Base-by-base conservation (phyloP, 2,888 invertebrate genomes). In the Hedya salicella region DNA sequence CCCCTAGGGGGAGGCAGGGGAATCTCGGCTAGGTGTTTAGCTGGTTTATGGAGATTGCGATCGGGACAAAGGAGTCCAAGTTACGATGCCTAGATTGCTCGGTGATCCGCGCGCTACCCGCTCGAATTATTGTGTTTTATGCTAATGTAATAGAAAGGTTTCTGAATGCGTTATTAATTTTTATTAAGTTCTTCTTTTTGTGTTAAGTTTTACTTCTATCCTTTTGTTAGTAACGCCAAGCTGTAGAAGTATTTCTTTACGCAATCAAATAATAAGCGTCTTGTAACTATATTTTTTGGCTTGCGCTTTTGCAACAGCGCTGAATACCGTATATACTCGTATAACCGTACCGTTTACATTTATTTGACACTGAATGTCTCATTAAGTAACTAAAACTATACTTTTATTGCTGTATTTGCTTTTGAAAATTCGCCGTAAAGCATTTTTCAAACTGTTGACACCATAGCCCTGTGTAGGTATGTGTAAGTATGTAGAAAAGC, bases 41-140 rank as follows among this genome's bases (percentile, higher is more conserved):
- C 89, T 87, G 89, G 87, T 89, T 90, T 91, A 91, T 89, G 89
- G 88, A 91, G 91, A 91, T 91, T 90, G 89, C 89, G 84, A 89
- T 86, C 88, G 85, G 89, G 87, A 89, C 89, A 89, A 89, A 88
- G 88, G 85, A 88, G 85, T 86, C 86, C 87, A 75, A 86, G 83
- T 87, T 86, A 86, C 87, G 83, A 79, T 79, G 82, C 79, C 84
- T 87, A 84, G 85, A 86, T 89, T 86, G 87, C 81, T 79, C 81
- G 75, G 82, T 85, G 87, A 87, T 86, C 86, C 84, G 80, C 78
- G 81, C 78, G 81, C 16, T 78, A 78, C 78, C 76, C 74, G 76
- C 78, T 49, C 44, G 36, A 62, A 62, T 62, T 62, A 67, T 67
- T 67, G 62, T 57, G 62, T 67, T 62, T 56, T 57, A 67, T 62